Base-by-base conservation (phyloP, 1,140 invertebrate species). In the Phymastichus coffea region DNA sequence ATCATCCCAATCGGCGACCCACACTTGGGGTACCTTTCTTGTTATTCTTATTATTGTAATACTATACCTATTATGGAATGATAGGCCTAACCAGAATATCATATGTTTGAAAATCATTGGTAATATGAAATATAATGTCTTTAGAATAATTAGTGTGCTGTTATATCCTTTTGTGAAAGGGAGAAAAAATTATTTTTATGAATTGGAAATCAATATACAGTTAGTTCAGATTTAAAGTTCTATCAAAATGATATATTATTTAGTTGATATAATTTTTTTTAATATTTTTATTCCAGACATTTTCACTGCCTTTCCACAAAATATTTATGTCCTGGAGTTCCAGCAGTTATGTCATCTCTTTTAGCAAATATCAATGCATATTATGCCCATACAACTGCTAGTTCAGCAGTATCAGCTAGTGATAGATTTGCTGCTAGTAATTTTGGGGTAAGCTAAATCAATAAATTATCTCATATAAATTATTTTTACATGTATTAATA, bases 231-330 rank as follows among this genome's bases (percentile, higher is more conserved):
- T 8, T 33, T 33, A 33, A 33, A 8, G 6, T 33, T 8, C 6
- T 6, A 8, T 33, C 6, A 33, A 8, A 33, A 33, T 14, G 30
- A 8, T 33, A 8, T 8, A 8, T 14, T 33, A 33, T 33, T 33
- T 33, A 6, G 14, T 33, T 8, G n/a, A n/a, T n/a, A 17, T 10
- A 40, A 35, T 48, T 20, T 49, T 40, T 26, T 7, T 38, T 37
- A 41, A 44, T 30, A 63, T 57, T 60, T 63, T 62, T 67, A 76
- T 85, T 85, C 19, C 82, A 97, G 94, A 14, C 95, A 99, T 78
- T 99, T 99, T 80, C 97, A 99, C 78, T 99, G 98, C 81, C 85
- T 99, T 40, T 99, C 97, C 12, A 98, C 96, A 7, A 99, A 99
- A 81, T 99, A 99, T 81, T 88, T 98, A 67, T 99, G 96, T 79